Evolutionary conservation across 2,113 vertebrate species (phyloP).

Genomic region (Haliaeetus leucogaster): DNA sequence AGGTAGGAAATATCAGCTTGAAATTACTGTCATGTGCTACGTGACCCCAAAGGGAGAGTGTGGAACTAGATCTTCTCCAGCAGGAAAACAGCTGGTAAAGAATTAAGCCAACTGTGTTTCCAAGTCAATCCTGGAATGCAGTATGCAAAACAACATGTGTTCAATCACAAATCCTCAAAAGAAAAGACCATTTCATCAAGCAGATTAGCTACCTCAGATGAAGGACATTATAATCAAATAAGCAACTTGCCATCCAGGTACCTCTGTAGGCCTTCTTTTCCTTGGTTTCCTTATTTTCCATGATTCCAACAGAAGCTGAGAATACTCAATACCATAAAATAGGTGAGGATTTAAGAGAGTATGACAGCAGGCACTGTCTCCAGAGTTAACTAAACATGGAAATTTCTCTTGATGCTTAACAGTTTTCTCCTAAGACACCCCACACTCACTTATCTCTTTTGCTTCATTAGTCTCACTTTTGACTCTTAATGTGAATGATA

Average conservation of each 20-base stretch:
- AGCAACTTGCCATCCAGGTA: background rate
- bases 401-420: background rate
- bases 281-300: background rate
- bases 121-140: constrained; percentile 55
- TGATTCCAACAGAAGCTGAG: background rate
- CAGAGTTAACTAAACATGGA: background rate
- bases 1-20: constrained; percentile 15
- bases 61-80: background rate
- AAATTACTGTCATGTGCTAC: constrained; percentile 7
- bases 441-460: background rate
- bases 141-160: constrained; percentile 34
- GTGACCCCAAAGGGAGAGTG: background rate
- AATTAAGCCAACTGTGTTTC: constrained; percentile 30
- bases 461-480: background rate
- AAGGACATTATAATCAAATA: background rate
- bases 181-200: background rate
- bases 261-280: background rate
- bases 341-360: background rate
- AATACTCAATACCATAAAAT: background rate
- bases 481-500: background rate
- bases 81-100: constrained; percentile 50
- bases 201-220: background rate
- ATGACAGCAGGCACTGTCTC: background rate
- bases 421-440: background rate
- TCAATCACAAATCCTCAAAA: constrained; percentile 48